A percentile compares a stretch with the other conserved stretches of the same genome.
Conservation (phyloP, 2,113 vertebrate genomes). For the Antechinus stuartii region DNA sequence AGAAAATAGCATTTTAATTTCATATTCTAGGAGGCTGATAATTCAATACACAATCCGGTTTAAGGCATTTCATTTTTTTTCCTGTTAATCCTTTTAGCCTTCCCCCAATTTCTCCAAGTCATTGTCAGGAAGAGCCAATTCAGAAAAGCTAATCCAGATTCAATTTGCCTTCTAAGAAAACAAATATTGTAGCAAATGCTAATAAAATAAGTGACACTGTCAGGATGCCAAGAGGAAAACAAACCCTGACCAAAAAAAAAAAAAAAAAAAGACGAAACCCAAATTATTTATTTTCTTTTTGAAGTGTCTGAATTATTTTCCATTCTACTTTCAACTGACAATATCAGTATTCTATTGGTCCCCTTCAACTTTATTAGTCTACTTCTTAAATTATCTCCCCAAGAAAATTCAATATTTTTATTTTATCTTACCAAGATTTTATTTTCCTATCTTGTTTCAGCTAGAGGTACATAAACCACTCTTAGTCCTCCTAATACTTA, state of each 20-base stretch:
- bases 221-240: conserved; percentile 8
- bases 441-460: not conserved
- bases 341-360: not conserved
- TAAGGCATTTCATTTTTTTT: conserved; percentile 31
- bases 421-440: not conserved
- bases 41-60: not conserved
- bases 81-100: conserved; percentile 20
- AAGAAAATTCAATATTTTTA: not conserved
- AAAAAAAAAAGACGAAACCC: not conserved
- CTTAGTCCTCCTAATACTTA: not conserved
- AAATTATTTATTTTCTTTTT: not conserved
- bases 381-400: not conserved
- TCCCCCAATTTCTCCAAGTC: conserved; percentile 24
- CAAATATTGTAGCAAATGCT: conserved; percentile 24
- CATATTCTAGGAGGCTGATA: not conserved
- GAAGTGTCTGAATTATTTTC: not conserved
- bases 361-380: not conserved
- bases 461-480: not conserved
- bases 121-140: conserved; percentile 32
- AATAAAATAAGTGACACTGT: conserved; percentile 6
- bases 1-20: not conserved
- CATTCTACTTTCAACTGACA: not conserved
- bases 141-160: conserved; percentile 47
- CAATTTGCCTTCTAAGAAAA: conserved; percentile 51
- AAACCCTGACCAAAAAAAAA: not conserved